phyloP scores from a whole-genome alignment of 2,888 invertebrate species.

The Eupithecia subumbrata region DNA sequence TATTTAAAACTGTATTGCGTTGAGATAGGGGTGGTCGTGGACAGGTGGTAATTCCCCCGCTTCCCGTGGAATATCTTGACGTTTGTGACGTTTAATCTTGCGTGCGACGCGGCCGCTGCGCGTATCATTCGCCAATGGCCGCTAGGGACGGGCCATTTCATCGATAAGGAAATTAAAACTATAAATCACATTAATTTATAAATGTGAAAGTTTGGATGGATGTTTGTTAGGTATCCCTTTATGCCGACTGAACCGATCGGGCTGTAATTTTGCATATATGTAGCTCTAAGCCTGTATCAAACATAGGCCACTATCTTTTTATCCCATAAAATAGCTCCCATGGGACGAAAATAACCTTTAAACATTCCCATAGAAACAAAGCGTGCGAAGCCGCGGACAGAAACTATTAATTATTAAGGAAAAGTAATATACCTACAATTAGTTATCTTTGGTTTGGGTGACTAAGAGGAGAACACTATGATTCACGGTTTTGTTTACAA shows the following conservation, averaged over 20 bases:
- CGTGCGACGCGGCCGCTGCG: constrained; percentile 78
- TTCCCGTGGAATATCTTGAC: constrained; percentile 66
- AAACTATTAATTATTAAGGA: not conserved
- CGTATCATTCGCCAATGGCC: constrained; percentile 75
- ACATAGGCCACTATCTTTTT: too few species aligned
- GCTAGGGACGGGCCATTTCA: constrained; percentile 53
- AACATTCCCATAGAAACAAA: too few species aligned
- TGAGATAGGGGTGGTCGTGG: constrained; percentile 48
- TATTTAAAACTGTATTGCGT: constrained; percentile 48
- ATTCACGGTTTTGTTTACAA: not conserved
- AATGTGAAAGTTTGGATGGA: too few species aligned
- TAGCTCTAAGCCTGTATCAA: too few species aligned
- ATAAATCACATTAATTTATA: not conserved
- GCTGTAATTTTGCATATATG: too few species aligned
- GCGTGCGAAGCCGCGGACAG: too few species aligned
- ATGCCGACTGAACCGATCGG: too few species aligned
- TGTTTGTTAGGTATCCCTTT: too few species aligned
- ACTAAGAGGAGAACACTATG: not conserved
- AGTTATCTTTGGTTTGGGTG: not conserved
- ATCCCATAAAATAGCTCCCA: too few species aligned
- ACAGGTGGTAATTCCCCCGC: constrained; percentile 53
- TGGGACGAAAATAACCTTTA: too few species aligned
- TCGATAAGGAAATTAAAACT: constrained; percentile 36
- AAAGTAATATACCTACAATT: not conserved
- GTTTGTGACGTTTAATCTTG: constrained; percentile 84